A percentile compares a stretch with the other conserved stretches of the same genome.
phyloP scores from a whole-genome alignment of 2,888 invertebrate species.

The Sarcophaga caerulescens region DNA sequence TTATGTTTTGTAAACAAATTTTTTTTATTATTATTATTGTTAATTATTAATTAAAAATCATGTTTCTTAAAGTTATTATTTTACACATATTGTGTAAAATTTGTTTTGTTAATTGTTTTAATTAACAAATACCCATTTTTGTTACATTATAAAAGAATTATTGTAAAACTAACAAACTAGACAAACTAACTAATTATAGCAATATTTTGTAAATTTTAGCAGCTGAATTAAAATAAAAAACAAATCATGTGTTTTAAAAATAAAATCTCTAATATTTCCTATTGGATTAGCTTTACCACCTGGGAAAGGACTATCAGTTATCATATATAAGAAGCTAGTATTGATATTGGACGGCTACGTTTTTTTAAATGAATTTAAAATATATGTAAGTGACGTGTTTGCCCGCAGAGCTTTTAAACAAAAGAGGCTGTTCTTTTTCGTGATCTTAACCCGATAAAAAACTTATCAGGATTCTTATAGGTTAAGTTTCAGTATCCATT shows the following conservation, averaged over 20 bases:
- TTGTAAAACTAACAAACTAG: slow-evolving; percentile 18
- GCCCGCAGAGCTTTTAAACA: too few species aligned
- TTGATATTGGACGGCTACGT: too few species aligned
- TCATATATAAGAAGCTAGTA: too few species aligned
- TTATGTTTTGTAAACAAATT: slow-evolving; percentile 24
- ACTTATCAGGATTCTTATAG: too few species aligned
- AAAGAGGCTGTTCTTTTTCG: too few species aligned
- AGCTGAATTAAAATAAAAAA: slow-evolving; percentile 16
- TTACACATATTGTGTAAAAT: slow-evolving; percentile 49
- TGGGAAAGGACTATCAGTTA: too few species aligned
- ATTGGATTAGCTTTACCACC: too few species aligned
- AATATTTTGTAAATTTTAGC: slow-evolving; percentile 51
- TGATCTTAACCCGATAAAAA: too few species aligned
- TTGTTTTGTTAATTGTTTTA: slow-evolving; percentile 5
- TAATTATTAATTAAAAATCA: not conserved
- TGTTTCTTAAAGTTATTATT: slow-evolving; percentile 2
- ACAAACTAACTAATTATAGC: slow-evolving; percentile 16
- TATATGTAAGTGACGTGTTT: too few species aligned
- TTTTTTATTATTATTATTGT: not conserved
- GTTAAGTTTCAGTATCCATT: too few species aligned
- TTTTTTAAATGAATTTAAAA: too few species aligned
- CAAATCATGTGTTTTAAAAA: slow-evolving; percentile 14
- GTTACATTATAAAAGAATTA: slow-evolving; percentile 9
- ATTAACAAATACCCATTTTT: not conserved
- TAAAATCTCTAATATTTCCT: too few species aligned